Conservation (phyloP, 2,113 vertebrate genomes). For the Puma concolor region DNA sequence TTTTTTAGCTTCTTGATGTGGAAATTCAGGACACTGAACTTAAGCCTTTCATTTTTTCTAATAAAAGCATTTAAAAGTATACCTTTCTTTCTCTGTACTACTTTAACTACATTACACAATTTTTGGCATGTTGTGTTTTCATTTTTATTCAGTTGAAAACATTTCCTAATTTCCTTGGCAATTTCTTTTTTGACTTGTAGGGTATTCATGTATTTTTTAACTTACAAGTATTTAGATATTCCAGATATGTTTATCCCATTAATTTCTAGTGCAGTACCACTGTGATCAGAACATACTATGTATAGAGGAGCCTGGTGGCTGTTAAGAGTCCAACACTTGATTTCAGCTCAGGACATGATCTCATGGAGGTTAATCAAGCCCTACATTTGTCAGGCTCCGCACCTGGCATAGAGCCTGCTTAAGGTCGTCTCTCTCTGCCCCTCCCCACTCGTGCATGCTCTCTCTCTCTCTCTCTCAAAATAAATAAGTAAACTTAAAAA, state of each 20-base stretch:
- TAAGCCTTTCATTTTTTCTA: neutral
- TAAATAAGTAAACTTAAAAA: neutral
- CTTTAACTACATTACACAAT: neutral
- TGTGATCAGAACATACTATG: neutral
- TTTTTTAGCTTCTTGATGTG: neutral
- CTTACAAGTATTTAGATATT: neutral
- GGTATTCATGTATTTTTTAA: neutral
- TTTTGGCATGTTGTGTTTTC: neutral
- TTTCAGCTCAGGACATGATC: too few relatives aligned
- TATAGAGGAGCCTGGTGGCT: neutral
- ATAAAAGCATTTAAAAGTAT: neutral
- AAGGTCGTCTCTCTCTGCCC: too few relatives aligned
- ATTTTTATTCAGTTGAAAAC: neutral
- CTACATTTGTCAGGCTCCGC: too few relatives aligned
- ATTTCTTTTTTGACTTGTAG: neutral
- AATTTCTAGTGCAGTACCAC: neutral
- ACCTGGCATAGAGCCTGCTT: too few relatives aligned
- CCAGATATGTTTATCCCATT: neutral
- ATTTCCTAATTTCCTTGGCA: conserved; percentile 2
- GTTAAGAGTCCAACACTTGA: too few relatives aligned
- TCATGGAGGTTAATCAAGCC: too few relatives aligned
- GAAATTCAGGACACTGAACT: neutral
- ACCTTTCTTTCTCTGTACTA: neutral
- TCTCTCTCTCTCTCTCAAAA: too few relatives aligned
- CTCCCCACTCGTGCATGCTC: too few relatives aligned